A percentile compares a stretch with the other conserved stretches of the same genome.
These are phyloP conservation scores for Nyctereutes procyonoides DNA, from an alignment of 2,113 vertebrate genomes.

Conservation along the genomic window DNA sequence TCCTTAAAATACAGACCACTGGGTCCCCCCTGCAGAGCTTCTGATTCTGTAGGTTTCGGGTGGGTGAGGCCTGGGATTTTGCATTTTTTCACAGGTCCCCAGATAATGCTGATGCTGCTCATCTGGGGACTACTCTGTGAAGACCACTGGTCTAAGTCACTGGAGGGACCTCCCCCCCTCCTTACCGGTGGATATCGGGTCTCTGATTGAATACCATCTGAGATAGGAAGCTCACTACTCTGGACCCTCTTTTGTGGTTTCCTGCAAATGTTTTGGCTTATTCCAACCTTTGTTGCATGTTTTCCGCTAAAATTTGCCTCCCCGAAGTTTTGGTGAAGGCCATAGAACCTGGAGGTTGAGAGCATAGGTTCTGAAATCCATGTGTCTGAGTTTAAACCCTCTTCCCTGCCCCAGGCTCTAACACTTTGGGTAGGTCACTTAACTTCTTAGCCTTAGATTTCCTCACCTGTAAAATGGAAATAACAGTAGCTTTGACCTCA, in stretches of 20 bases:
- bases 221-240: not conserved
- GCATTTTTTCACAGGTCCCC: not conserved
- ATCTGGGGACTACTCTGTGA: not conserved
- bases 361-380: not conserved
- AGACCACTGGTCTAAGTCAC: not conserved
- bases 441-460: conserved; percentile 19
- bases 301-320: not conserved
- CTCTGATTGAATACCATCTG: not conserved
- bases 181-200: not conserved
- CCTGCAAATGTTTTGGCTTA: not conserved
- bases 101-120: not conserved
- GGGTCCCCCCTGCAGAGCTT: not conserved
- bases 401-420: not conserved
- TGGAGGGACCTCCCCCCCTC: not conserved
- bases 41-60: not conserved
- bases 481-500: not conserved
- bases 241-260: not conserved
- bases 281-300: not conserved
- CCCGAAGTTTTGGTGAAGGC: not conserved
- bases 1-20: not conserved
- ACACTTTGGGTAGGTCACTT: not conserved
- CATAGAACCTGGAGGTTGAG: not conserved
- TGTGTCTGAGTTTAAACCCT: not conserved
- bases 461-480: not conserved
- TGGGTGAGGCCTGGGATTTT: not conserved